Evolutionary conservation across 2,113 vertebrate genomes (phyloP), one percentile per base, ranked within the genome.

Genomic region (Pogona vitticeps): DNA sequence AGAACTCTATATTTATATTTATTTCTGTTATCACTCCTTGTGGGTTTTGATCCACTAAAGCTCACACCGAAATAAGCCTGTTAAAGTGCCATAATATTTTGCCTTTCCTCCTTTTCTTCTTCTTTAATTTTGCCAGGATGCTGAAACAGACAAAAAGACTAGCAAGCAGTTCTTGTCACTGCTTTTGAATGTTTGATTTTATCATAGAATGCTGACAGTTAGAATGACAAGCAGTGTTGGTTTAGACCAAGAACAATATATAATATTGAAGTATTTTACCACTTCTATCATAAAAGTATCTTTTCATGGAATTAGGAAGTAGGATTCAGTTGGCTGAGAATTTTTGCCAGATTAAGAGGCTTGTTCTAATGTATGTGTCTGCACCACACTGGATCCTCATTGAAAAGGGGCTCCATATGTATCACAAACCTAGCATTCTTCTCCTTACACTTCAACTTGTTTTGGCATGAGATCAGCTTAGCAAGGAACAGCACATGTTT

Each of bases 221-320:
- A 23, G 76, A 63, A 67, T 58, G 36, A 46, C 0, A 0, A 31
- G 46, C 14, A 15, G 2, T 15, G 46, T 73, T 83, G 75, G 46
- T 70, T n/a, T 31, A 9, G 17, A 78, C 63, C 87, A 31, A 0
- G 0, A 0, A 1, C 0, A 3, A 3, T 10, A 56, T 0, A 15
- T 33, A 88, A 28, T 15, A 6, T 21, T 1, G 0, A 59, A 65
- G 63, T 75, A 85, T 0, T 68, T 86, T 70, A 26, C 52, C 28
- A 14, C 1, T 61, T 1, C 1, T 0, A 0, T 8, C 67, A 79
- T 52, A 58, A 10, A 65, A 0, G 17, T 1, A 0, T 21, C 14
- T 36, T 36, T 67, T 59, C 40, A 61, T 71, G 65, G 13, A 81
- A 82, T 6, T 15, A 28, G 26, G 40, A 79, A 79, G 36, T 71